Evolutionary conservation across 2,797 vertebrate species (phyloP), one percentile per base, ranked within the genome.

Genomic region (Arctocebus calabarensis): DNA sequence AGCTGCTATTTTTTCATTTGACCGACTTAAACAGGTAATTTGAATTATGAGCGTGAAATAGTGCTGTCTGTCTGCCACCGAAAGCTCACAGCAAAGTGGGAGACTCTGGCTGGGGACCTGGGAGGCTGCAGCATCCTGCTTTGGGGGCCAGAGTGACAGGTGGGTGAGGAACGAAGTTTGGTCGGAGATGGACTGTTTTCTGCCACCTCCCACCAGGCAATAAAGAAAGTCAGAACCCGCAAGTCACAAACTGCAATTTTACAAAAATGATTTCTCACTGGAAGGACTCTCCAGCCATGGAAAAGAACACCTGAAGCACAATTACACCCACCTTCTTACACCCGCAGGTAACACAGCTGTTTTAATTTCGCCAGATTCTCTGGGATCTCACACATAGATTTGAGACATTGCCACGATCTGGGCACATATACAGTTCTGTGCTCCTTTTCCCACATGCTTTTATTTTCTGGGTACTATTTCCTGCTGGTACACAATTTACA

Each of bases 1-100:
- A 79, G 97, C 94, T 71, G 98, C 98, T 98, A 98, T 98, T 98
- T 97, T 98, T 97, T 98, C 97, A 96, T 97, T 97, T 97, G 97
- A 96, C 98, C 95, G 91, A 97, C 96, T 98, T 96, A 97, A 98
- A 98, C 97, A 82, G 97, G 98, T 87, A 93, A 97, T 98, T 98
- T 97, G 97, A 98, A 97, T 98, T 94, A 95, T 92, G 95, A 96
- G 95, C 97, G 84, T 95, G 98, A 94, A 95, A 98, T 96, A 87
- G 94, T 96, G 97, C 97, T 96, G 92, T 88, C 97, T 97, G 97
- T 98, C 97, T 98, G 97, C 64, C 14, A 22, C 90, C 4, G 59
- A 92, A n/a, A 68, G 81, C 91, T 88, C 88, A 1, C 55, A 27
- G 85, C 55, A 11, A 70, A 95, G 84, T 17, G 83, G 73, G 83